These are phyloP conservation scores for Lasioglossum calceatum DNA, from an alignment of 2,888 invertebrate genomes.

Conservation along the genomic window DNA sequence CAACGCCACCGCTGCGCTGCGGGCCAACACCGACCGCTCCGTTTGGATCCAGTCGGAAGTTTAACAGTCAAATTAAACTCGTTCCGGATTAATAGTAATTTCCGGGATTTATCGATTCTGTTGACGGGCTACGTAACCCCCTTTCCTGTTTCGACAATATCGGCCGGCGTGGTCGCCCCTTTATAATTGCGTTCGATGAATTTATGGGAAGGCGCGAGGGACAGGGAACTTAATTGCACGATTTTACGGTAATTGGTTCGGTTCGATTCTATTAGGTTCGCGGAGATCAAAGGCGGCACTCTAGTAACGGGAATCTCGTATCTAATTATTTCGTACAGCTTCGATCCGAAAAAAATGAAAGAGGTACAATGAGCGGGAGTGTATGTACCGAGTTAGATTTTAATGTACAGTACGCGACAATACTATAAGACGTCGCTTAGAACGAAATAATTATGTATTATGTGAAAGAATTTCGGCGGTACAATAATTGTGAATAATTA, in stretches of 20 bases:
- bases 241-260: not conserved
- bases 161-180: not conserved
- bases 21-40: not conserved
- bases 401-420: too few species aligned
- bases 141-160: not conserved
- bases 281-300: not conserved
- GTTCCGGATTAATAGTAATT: slow-evolving; percentile 34
- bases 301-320: not conserved
- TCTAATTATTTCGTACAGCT: not conserved
- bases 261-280: not conserved
- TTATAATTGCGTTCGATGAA: not conserved
- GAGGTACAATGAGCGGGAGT: not conserved
- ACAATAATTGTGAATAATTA: not conserved
- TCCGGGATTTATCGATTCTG: not conserved
- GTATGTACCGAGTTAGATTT: too few species aligned
- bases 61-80: slow-evolving; percentile 39
- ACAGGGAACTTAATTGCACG: not conserved
- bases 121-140: not conserved
- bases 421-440: too few species aligned
- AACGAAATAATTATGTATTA: too few species aligned
- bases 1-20: not conserved
- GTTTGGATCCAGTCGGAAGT: slow-evolving; percentile 11
- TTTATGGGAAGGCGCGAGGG: not conserved
- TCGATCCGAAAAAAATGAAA: not conserved
- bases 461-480: too few species aligned